A percentile compares a stretch with the other conserved stretches of the same genome.
Conservation (phyloP, 2,888 invertebrate species). For the Watsonalla binaria region DNA sequence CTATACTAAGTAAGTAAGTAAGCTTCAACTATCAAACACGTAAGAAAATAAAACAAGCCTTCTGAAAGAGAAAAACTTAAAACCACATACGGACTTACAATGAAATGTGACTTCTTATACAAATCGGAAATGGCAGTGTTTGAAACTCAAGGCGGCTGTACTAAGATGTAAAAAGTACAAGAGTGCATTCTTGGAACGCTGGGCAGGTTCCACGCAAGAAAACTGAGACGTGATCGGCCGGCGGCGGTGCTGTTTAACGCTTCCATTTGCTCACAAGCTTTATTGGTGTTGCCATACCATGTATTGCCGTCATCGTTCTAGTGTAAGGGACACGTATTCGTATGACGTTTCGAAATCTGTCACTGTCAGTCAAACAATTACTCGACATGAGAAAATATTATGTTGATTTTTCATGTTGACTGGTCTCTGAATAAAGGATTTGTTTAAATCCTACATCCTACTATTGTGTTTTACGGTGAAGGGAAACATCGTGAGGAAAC, state of each 20-base stretch:
- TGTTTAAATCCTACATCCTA: too few relatives aligned
- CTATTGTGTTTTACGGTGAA: too few relatives aligned
- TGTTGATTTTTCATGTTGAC: too few relatives aligned
- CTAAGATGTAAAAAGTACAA: slow-evolving; percentile 20
- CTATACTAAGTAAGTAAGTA: too few relatives aligned
- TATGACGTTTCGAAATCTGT: too few relatives aligned
- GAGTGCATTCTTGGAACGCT: slow-evolving; percentile 41
- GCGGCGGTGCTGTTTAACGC: slow-evolving; percentile 27
- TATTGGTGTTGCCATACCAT: not conserved
- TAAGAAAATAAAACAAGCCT: not conserved
- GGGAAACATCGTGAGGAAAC: too few relatives aligned
- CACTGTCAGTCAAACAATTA: too few relatives aligned
- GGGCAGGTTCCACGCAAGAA: slow-evolving; percentile 41
- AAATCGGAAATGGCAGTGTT: not conserved
- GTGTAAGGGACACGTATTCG: too few relatives aligned
- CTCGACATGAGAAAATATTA: too few relatives aligned
- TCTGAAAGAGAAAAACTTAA: not conserved
- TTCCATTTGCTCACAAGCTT: slow-evolving; percentile 18
- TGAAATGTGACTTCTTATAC: not conserved
- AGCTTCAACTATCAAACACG: too few relatives aligned
- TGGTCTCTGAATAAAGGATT: too few relatives aligned
- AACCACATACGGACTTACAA: not conserved
- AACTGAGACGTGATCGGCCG: slow-evolving; percentile 43
- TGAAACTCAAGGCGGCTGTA: not conserved
- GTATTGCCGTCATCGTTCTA: not conserved